These are phyloP conservation scores for Grallaria varia DNA, from an alignment of 2,113 vertebrate species.

Conservation along the genomic window DNA sequence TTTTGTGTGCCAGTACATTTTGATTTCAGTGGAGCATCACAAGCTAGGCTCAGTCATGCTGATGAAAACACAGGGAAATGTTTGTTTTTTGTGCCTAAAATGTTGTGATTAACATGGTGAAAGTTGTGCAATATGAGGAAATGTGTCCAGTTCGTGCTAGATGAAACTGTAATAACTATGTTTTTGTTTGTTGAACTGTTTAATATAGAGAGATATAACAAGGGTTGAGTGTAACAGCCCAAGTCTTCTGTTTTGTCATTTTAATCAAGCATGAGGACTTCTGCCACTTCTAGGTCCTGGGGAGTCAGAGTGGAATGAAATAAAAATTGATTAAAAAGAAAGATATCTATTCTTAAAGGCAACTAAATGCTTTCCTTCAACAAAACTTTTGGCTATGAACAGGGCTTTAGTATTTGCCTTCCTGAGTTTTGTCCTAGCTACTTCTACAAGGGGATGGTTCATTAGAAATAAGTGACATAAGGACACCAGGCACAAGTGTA, in stretches of 20 bases:
- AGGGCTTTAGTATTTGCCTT: background rate
- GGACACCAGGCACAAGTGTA: background rate
- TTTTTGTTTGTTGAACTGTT: background rate
- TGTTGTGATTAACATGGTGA: background rate
- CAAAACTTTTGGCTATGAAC: fast-evolving
- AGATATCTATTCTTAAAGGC: background rate
- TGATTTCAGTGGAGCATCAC: background rate
- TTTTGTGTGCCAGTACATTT: background rate
- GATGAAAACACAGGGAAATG: background rate
- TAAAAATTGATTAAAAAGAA: background rate
- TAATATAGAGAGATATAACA: background rate
- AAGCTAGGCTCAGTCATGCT: background rate
- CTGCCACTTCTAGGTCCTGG: background rate
- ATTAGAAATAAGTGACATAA: background rate
- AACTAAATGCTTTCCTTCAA: background rate
- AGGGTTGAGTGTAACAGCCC: background rate
- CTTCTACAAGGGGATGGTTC: background rate
- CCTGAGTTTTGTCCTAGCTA: background rate
- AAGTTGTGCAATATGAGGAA: background rate
- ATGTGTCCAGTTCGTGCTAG: fast-evolving
- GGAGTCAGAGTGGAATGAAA: background rate
- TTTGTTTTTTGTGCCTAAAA: background rate
- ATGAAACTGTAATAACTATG: background rate
- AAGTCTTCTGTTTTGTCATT: background rate
- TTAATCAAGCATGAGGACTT: background rate